phyloP scores from a whole-genome alignment of 2,888 invertebrate species.

The Ctenicera cuprea region DNA sequence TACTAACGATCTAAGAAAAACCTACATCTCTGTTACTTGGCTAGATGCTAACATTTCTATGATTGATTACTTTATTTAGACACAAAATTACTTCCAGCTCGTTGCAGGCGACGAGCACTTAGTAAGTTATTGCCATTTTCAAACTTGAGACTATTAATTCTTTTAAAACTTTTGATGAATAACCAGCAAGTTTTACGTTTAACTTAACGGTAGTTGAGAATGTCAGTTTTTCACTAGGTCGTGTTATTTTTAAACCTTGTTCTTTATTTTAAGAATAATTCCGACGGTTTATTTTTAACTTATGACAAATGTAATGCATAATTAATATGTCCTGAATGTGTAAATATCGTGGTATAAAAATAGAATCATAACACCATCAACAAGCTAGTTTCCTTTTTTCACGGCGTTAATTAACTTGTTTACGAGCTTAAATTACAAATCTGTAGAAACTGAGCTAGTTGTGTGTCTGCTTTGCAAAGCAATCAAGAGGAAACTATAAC shows the following conservation, averaged over 20 bases:
- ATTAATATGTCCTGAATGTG: too few species aligned
- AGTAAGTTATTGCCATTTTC: not conserved
- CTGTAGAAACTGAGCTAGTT: too few species aligned
- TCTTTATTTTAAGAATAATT: not conserved
- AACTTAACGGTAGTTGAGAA: slow-evolving; percentile 3
- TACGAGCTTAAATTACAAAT: too few species aligned
- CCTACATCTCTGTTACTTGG: too few species aligned
- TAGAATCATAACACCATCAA: too few species aligned
- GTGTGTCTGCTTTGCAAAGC: too few species aligned
- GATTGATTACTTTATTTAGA: slow-evolving; percentile 11
- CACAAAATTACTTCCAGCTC: not conserved
- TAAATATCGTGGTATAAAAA: too few species aligned
- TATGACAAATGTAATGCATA: not conserved
- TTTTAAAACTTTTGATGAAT: slow-evolving; percentile 1
- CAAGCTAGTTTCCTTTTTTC: too few species aligned
- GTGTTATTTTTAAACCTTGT: not conserved
- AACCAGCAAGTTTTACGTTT: not conserved
- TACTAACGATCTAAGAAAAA: too few species aligned
- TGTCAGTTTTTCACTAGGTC: slow-evolving; percentile 1
- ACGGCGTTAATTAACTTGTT: too few species aligned
- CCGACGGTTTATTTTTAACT: slow-evolving; percentile 3
- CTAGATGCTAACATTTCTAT: not conserved
- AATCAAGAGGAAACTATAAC: too few species aligned
- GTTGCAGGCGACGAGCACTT: not conserved
- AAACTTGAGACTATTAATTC: slow-evolving; percentile 5